Conservation (phyloP, 2,113 vertebrate species). For the Strigops habroptila region DNA sequence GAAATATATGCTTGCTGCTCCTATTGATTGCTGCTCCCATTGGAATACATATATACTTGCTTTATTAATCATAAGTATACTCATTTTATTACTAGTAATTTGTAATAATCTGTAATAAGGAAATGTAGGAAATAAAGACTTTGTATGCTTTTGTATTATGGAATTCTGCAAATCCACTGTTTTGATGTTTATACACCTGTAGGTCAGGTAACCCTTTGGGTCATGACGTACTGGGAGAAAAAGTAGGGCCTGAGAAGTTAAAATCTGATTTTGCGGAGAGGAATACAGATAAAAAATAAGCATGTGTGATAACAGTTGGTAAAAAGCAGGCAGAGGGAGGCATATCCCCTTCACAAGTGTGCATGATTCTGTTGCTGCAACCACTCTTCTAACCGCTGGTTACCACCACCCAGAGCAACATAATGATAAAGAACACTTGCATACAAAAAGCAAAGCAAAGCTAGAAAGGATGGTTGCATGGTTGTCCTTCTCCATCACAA, state of each 20-base stretch:
- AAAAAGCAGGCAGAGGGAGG: background rate
- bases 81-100: background rate
- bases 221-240: background rate
- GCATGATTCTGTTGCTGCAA: background rate
- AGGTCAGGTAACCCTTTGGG: background rate
- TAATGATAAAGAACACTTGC: background rate
- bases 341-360: background rate
- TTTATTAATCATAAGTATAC: background rate
- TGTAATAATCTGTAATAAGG: background rate
- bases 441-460: background rate
- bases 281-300: background rate
- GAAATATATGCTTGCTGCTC: background rate
- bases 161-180: background rate
- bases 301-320: background rate
- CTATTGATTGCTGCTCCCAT: background rate
- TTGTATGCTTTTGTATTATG: accelerated
- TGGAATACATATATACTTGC: background rate
- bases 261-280: background rate
- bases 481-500: background rate
- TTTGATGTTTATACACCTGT: background rate
- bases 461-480: background rate
- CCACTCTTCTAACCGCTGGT: background rate
- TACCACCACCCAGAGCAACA: background rate
- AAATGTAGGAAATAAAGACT: background rate
- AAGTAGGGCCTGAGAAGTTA: background rate